Conservation (phyloP, 2,113 vertebrate species). For the Gadus chalcogrammus region DNA sequence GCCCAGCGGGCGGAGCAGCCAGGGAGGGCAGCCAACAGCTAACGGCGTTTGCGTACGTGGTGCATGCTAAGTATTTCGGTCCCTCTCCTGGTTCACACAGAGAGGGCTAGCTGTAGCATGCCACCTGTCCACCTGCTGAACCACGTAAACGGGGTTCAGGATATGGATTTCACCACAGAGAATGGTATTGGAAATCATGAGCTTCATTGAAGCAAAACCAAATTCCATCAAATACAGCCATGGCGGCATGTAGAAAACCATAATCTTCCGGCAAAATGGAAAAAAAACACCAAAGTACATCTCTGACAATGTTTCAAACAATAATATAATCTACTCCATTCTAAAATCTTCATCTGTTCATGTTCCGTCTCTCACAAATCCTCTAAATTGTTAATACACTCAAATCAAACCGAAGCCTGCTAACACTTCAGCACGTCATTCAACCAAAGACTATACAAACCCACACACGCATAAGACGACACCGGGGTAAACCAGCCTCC, state of each 20-base stretch:
- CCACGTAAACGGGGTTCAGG: constrained; percentile 7
- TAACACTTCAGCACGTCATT: constrained; percentile 30
- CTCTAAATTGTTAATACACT: constrained; percentile 3
- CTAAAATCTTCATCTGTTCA: not conserved
- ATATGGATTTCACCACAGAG: not conserved
- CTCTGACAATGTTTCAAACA: not conserved
- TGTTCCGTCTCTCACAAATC: not conserved
- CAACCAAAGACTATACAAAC: constrained; percentile 57
- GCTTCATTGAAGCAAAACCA: not conserved
- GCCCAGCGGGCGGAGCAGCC: constrained; percentile 41
- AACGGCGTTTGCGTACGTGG: constrained; percentile 4
- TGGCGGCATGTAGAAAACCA: no score
- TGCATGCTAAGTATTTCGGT: constrained; percentile 21
- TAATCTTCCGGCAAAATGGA: no score
- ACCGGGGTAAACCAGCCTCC: constrained; percentile 58
- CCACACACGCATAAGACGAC: constrained; percentile 51
- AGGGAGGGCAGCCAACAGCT: constrained; percentile 38
- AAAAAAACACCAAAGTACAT: no score
- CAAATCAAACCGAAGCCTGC: constrained; percentile 19
- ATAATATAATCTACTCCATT: not conserved
- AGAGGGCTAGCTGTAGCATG: constrained; percentile 13
- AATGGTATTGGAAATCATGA: not conserved
- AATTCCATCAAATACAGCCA: no score
- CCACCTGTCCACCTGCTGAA: constrained; percentile 32
- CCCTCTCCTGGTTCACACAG: constrained; percentile 23